phyloP scores from a whole-genome alignment of 1,140 invertebrate genomes.

The Temnothorax longispinosus region DNA sequence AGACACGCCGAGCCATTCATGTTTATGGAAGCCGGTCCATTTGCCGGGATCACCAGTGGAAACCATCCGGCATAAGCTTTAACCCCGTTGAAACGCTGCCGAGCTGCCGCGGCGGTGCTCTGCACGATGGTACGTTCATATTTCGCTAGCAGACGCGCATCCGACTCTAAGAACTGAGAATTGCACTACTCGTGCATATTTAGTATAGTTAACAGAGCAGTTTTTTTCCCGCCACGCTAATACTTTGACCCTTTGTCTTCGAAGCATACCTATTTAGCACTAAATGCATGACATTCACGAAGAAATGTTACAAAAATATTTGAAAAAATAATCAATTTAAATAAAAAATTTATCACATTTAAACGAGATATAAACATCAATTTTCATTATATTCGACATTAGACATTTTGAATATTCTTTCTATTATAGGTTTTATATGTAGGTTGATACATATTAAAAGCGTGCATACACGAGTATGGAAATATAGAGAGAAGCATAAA shows the following conservation, averaged over 20 bases:
- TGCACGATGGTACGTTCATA: slow-evolving; percentile 20
- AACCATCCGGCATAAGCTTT: slow-evolving; percentile 73
- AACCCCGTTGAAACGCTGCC: slow-evolving; percentile 65
- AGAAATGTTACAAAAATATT: not conserved
- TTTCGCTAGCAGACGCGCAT: not conserved
- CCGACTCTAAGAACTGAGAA: not conserved
- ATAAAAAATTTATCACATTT: not conserved
- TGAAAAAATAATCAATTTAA: not conserved
- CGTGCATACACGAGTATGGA: not conserved
- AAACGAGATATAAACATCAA: not conserved
- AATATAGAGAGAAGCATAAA: not conserved
- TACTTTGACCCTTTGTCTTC: no score
- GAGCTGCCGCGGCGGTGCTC: not conserved
- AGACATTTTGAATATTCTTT: not conserved
- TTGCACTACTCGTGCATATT: not conserved
- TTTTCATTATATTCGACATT: not conserved
- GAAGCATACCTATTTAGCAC: not conserved
- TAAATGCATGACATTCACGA: not conserved
- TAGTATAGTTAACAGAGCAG: not conserved
- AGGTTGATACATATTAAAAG: not conserved
- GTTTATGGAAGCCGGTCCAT: slow-evolving; percentile 76
- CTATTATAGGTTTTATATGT: not conserved
- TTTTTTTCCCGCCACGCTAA: not conserved
- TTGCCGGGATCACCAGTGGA: slow-evolving; percentile 70
- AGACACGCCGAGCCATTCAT: slow-evolving; percentile 69